Conservation (phyloP, 2,888 invertebrate genomes). For the Noctua janthe region DNA sequence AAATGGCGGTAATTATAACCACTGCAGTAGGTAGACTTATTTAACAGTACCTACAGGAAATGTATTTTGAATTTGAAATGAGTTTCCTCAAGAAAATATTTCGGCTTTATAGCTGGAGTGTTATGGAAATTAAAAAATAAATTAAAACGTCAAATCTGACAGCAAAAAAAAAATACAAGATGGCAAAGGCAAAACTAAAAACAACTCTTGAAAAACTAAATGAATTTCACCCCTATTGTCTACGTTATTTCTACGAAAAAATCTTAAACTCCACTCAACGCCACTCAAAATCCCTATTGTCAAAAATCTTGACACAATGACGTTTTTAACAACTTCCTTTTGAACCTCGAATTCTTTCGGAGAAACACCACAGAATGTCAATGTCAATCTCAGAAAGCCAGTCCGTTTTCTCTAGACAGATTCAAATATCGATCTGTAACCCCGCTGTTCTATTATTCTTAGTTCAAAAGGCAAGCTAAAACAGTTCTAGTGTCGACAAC, state of each 20-base stretch:
- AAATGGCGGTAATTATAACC: constrained; percentile 17
- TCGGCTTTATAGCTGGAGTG: background rate
- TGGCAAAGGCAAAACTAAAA: background rate
- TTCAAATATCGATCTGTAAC: constrained; percentile 25
- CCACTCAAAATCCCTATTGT: constrained; percentile 26
- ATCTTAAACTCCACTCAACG: constrained; percentile 19
- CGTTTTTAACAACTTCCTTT: constrained; percentile 13
- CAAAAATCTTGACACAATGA: constrained; percentile 33
- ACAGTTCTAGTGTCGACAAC: constrained; percentile 12
- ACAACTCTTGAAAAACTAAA: background rate
- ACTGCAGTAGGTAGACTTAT: background rate
- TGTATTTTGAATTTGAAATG: background rate
- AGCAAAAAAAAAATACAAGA: background rate
- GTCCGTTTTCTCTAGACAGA: background rate
- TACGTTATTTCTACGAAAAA: constrained; percentile 9
- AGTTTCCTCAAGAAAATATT: background rate
- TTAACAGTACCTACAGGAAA: constrained; percentile 7
- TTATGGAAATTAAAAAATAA: background rate
- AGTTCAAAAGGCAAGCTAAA: constrained; percentile 35
- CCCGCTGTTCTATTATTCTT: constrained; percentile 37
- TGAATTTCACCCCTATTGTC: background rate
- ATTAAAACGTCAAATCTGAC: background rate
- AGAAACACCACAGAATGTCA: background rate
- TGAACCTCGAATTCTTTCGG: background rate
- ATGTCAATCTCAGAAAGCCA: constrained; percentile 9